Base-by-base conservation (phyloP, 2,797 vertebrate species). In the Sylvilagus floridanus region DNA sequence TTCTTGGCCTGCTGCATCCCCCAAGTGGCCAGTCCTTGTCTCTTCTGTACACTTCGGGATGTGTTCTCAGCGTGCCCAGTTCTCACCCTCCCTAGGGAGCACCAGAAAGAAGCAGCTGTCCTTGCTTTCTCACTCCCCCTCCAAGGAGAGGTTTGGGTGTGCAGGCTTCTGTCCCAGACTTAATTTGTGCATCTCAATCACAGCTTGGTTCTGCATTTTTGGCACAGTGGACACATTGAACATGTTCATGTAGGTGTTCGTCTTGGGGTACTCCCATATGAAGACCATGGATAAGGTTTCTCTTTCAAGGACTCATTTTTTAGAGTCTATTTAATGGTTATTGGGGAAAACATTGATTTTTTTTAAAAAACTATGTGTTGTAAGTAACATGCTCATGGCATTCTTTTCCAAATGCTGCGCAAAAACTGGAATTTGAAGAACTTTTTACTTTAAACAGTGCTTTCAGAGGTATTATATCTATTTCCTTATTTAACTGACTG, bases 401-500 rank as follows among this genome's bases (percentile, higher is more conserved):
- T 90, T 90, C 63, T 88, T 86, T 93, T 75, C 14, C 63, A 88
- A 95, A 84, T 71, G 79, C 88, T 89, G 14, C 52, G 52, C 87
- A 89, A 94, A 96, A 94, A 26, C 65, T 54, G 52, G 79, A 86
- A 71, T 76, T 89, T 93, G 84, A 91, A 92, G 42, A 83, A 32
- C 30, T 82, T 90, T 93, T 37, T 83, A 28, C 84, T 79, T 42
- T 84, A 86, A 83, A 94, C 66, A 63, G 79, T 77, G 63, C 82
- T 88, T 96, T 95, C 60, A 95, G 83, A 75, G 24, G 62, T 66
- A 84, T 84, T 91, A 28, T 54, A 37, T 86, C 72, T 78, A 16
- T 89, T 96, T 95, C 37, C 68, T 94, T 60, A 69, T 93, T 96
- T 94, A 94, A 96, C 62, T 90, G 96, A n/a, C 83, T 77, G 21